These are phyloP conservation scores for Brachionus paranguensis DNA, from an alignment of 1,140 invertebrate species.

Conservation along the genomic window DNA sequence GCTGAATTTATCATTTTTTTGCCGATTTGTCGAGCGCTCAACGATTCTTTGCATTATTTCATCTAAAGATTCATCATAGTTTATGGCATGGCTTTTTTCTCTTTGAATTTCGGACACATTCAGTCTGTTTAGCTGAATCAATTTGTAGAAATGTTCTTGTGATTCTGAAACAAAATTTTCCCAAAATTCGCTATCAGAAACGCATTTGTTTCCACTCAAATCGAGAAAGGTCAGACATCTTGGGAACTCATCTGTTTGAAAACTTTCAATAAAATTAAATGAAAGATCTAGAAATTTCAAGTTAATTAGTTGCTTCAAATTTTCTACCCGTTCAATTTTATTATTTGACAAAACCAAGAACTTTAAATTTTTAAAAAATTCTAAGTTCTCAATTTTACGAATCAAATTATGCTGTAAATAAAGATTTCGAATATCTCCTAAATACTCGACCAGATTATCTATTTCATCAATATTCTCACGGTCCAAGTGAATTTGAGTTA, in stretches of 20 bases:
- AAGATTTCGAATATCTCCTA: slow-evolving; percentile 51
- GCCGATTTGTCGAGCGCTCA: not conserved
- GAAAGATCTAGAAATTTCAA: slow-evolving; percentile 5
- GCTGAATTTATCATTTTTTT: not conserved
- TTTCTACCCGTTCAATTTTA: slow-evolving; percentile 72
- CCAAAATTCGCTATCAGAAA: not conserved
- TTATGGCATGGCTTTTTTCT: not conserved
- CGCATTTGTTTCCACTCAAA: not conserved
- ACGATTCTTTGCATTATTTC: not conserved
- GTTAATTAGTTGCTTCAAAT: slow-evolving; percentile 60
- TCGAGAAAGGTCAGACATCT: not conserved
- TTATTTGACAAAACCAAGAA: slow-evolving; percentile 82
- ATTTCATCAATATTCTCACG: slow-evolving; percentile 28
- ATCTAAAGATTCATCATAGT: not conserved
- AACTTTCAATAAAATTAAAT: not conserved
- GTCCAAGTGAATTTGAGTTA: slow-evolving; percentile 21
- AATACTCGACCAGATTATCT: slow-evolving; percentile 16
- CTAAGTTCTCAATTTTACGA: slow-evolving; percentile 75
- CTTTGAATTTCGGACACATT: not conserved
- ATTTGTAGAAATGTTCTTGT: not conserved
- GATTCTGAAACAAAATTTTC: not conserved
- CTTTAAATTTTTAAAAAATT: slow-evolving; percentile 66
- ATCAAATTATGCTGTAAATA: slow-evolving; percentile 83
- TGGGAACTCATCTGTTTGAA: not conserved
- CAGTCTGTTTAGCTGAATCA: not conserved